A percentile compares a stretch with the other conserved stretches of the same genome.
These are phyloP conservation scores for Campoplex capitator DNA, from an alignment of 2,888 invertebrate genomes.

Conservation along the genomic window DNA sequence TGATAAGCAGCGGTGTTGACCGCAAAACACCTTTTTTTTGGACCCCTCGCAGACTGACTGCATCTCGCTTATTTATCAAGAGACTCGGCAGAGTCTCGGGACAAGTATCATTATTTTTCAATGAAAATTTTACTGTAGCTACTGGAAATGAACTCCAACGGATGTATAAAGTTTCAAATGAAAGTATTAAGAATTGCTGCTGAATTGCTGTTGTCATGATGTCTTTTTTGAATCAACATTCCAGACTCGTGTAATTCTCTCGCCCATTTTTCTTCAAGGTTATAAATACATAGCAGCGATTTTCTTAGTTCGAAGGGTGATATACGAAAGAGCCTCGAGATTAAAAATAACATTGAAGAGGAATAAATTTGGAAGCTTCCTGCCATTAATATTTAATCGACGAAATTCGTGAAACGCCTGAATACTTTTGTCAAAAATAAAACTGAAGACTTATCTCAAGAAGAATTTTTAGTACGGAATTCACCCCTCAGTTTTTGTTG, in stretches of 20 bases:
- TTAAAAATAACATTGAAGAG: not conserved
- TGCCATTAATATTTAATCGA: slow-evolving; percentile 23
- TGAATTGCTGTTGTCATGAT: not conserved
- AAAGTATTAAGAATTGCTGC: not conserved
- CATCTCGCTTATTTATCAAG: too few relatives aligned
- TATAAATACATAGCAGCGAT: not conserved
- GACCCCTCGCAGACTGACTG: too few relatives aligned
- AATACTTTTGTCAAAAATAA: slow-evolving; percentile 9
- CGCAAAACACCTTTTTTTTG: too few relatives aligned
- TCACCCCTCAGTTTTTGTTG: slow-evolving; percentile 21
- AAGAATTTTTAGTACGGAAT: slow-evolving; percentile 11
- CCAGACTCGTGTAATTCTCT: not conserved
- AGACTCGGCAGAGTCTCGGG: too few relatives aligned
- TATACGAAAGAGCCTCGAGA: not conserved
- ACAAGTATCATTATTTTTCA: too few relatives aligned
- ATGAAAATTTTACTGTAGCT: too few relatives aligned
- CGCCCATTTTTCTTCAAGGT: not conserved
- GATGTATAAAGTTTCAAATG: not conserved
- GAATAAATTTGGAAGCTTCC: not conserved
- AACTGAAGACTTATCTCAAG: not conserved
- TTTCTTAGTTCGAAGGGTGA: not conserved
- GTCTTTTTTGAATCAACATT: not conserved
- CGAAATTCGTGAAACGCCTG: slow-evolving; percentile 19
- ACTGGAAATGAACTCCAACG: not conserved
- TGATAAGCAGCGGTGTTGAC: too few relatives aligned